phyloP scores from a whole-genome alignment of 92 coral and sea anemone species.

The Diadumene lineata region DNA sequence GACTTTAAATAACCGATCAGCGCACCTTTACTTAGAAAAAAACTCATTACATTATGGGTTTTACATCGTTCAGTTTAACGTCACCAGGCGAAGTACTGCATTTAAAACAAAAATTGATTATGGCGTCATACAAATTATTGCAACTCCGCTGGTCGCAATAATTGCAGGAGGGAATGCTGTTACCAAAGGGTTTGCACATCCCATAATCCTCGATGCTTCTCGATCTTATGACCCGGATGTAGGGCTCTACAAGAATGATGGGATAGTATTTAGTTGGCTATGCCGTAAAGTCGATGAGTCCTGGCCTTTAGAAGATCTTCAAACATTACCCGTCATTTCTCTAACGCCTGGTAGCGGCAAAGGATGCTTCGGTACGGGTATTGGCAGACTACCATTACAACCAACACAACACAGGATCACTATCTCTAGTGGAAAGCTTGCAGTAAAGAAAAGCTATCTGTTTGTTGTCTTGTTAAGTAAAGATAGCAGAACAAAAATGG shows the following conservation, averaged over 20 bases:
- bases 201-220: slow-evolving; percentile 42
- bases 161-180: slow-evolving; percentile 37
- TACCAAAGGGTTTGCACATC: slow-evolving; percentile 19
- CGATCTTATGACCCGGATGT: slow-evolving; percentile 50
- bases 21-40: slow-evolving; percentile 14
- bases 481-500: slow-evolving; percentile 9
- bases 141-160: slow-evolving; percentile 33
- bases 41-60: slow-evolving; percentile 27
- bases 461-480: slow-evolving; percentile 20
- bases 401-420: background rate
- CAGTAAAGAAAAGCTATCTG: slow-evolving; percentile 10
- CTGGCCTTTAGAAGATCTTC: slow-evolving; percentile 17
- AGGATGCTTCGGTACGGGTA: slow-evolving; percentile 43
- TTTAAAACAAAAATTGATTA: background rate
- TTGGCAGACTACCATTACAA: slow-evolving; percentile 14
- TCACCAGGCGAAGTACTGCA: background rate
- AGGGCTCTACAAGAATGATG: slow-evolving; percentile 21
- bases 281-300: slow-evolving; percentile 38
- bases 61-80: slow-evolving; percentile 23
- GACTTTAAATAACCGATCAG: slow-evolving; percentile 7
- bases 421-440: slow-evolving; percentile 5
- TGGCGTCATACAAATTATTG: slow-evolving; percentile 21
- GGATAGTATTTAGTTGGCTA: slow-evolving; percentile 47
- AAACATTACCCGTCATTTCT: slow-evolving; percentile 12
- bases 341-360: slow-evolving; percentile 9